Conservation (phyloP, 2,888 invertebrate species). For the Eulithis testata region DNA sequence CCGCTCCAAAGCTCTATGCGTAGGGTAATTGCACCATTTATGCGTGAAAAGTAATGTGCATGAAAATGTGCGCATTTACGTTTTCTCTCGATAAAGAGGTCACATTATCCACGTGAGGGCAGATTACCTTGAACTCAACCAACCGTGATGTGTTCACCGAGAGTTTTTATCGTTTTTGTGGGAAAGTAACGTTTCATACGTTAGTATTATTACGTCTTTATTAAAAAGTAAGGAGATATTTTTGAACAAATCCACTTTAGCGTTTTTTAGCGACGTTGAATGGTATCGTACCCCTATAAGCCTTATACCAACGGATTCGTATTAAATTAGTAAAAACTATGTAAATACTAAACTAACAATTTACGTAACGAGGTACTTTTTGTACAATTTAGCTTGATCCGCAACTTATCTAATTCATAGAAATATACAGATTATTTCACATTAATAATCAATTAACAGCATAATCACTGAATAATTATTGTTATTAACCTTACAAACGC, state of each 20-base stretch:
- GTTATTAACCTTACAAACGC: conserved; percentile 5
- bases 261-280: too few relatives aligned
- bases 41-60: conserved; percentile 39
- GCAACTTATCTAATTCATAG: too few relatives aligned
- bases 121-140: conserved; percentile 37
- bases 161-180: conserved; percentile 24
- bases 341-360: too few relatives aligned
- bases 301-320: too few relatives aligned
- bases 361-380: too few relatives aligned
- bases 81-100: conserved; percentile 41
- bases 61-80: conserved; percentile 38
- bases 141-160: conserved; percentile 23
- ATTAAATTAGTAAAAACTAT: too few relatives aligned
- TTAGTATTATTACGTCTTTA: not conserved
- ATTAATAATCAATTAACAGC: not conserved
- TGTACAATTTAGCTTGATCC: too few relatives aligned
- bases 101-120: conserved; percentile 39
- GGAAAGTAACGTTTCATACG: conserved; percentile 9
- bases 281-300: too few relatives aligned
- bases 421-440: not conserved
- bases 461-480: conserved; percentile 3
- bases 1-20: conserved; percentile 6
- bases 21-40: conserved; percentile 35
- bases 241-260: not conserved
- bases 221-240: not conserved